A percentile compares a stretch with the other conserved stretches of the same genome.
phyloP scores from a whole-genome alignment of 1,140 invertebrate species.

The Bombus turneri region DNA sequence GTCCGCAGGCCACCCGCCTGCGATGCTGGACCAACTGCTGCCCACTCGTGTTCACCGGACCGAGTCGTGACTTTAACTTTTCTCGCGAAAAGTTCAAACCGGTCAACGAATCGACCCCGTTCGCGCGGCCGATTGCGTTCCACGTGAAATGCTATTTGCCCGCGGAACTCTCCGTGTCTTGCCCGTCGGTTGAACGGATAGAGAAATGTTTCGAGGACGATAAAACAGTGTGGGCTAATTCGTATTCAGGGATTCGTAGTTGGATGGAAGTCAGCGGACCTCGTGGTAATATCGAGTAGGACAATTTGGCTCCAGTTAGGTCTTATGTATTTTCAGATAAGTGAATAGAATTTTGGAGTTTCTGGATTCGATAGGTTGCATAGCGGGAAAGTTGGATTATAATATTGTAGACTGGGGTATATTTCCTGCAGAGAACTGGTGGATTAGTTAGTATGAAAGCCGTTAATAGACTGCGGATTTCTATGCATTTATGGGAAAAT shows the following conservation, averaged over 20 bases:
- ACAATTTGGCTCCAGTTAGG: neutral
- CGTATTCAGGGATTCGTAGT: too few species aligned
- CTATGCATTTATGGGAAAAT: too few species aligned
- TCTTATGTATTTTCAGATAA: neutral
- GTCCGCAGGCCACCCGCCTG: slow-evolving; percentile 65
- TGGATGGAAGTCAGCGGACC: too few species aligned
- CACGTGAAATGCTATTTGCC: slow-evolving; percentile 14
- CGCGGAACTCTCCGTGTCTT: neutral
- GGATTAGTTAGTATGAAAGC: too few species aligned
- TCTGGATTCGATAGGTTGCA: too few species aligned
- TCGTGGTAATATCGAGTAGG: too few species aligned
- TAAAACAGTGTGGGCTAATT: neutral
- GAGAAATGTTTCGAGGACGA: slow-evolving; percentile 16
- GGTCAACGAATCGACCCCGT: slow-evolving; percentile 49
- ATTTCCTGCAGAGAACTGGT: too few species aligned
- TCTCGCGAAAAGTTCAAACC: slow-evolving; percentile 62
- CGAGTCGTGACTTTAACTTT: slow-evolving; percentile 61
- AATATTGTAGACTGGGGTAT: too few species aligned
- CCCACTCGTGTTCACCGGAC: slow-evolving; percentile 67
- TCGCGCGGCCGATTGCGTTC: slow-evolving; percentile 33
- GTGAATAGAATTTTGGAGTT: too few species aligned
- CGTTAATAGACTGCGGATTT: too few species aligned
- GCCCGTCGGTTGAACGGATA: neutral
- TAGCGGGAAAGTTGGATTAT: too few species aligned
- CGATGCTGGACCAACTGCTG: slow-evolving; percentile 63